phyloP scores from a whole-genome alignment of 1,140 invertebrate genomes.

The Copidosoma floridanum region DNA sequence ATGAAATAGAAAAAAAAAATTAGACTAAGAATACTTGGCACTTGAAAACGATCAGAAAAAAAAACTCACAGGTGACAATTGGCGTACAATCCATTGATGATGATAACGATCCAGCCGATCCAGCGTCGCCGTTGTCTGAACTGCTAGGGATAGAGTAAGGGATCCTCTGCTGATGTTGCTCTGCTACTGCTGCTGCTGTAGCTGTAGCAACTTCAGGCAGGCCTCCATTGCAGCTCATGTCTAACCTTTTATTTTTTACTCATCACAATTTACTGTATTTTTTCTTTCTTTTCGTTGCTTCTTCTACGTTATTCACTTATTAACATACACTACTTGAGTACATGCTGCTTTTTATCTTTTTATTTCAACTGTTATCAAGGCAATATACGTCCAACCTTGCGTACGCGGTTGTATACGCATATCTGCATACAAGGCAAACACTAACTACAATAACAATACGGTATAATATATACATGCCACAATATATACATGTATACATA shows the following conservation, averaged over 20 bases:
- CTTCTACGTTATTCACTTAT: neutral
- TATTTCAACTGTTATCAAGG: neutral
- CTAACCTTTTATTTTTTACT: slow-evolving; percentile 7
- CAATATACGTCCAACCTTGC: neutral
- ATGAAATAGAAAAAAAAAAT: slow-evolving; percentile 24
- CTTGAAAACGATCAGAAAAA: slow-evolving; percentile 34
- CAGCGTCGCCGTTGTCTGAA: slow-evolving; percentile 38
- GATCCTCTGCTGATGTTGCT: neutral
- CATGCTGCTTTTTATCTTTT: neutral
- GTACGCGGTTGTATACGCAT: too few species aligned
- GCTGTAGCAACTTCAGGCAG: slow-evolving; percentile 32
- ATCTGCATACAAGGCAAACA: too few species aligned
- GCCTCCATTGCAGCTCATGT: slow-evolving; percentile 53
- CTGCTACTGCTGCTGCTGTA: neutral
- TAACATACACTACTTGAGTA: neutral
- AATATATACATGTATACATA: too few species aligned
- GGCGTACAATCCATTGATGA: slow-evolving; percentile 51
- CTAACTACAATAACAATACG: too few species aligned
- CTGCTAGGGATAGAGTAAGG: too few species aligned
- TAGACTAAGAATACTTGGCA: slow-evolving; percentile 39
- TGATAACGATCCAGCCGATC: too few species aligned
- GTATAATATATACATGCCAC: too few species aligned
- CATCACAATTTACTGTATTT: neutral
- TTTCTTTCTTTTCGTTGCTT: neutral
- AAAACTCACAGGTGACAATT: slow-evolving; percentile 53